These are phyloP conservation scores for Nesogale talazaci DNA, from an alignment of 2,113 vertebrate species.

Conservation along the genomic window DNA sequence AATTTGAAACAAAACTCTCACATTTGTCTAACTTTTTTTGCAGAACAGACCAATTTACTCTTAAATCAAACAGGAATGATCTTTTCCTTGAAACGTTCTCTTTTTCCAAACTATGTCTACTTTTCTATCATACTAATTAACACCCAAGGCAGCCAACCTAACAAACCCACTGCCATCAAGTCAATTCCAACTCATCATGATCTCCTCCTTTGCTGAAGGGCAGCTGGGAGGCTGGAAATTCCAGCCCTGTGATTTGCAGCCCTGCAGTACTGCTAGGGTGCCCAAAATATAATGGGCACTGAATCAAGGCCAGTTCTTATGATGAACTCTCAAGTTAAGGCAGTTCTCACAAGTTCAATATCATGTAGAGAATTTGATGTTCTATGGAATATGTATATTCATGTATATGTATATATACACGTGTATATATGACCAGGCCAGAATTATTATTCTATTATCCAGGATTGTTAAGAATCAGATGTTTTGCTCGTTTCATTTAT, in stretches of 20 bases:
- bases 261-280: too few relatives aligned
- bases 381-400: neutral
- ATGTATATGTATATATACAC: too few relatives aligned
- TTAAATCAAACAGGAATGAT: neutral
- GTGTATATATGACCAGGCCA: neutral
- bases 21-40: neutral
- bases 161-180: too few relatives aligned
- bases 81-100: neutral
- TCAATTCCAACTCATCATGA: too few relatives aligned
- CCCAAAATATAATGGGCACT: neutral
- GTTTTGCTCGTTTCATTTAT: constrained; percentile 44
- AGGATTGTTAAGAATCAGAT: neutral
- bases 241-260: too few relatives aligned
- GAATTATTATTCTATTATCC: constrained; percentile 9
- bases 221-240: too few relatives aligned
- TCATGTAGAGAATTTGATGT: neutral
- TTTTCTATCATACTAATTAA: too few relatives aligned
- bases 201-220: too few relatives aligned
- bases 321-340: neutral
- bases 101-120: neutral
- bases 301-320: neutral
- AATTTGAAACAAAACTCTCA: neutral
- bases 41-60: neutral
- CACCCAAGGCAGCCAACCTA: too few relatives aligned
- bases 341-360: neutral